These are phyloP conservation scores for Bothrops jararaca DNA, from an alignment of 2,113 vertebrate species.

Conservation along the genomic window DNA sequence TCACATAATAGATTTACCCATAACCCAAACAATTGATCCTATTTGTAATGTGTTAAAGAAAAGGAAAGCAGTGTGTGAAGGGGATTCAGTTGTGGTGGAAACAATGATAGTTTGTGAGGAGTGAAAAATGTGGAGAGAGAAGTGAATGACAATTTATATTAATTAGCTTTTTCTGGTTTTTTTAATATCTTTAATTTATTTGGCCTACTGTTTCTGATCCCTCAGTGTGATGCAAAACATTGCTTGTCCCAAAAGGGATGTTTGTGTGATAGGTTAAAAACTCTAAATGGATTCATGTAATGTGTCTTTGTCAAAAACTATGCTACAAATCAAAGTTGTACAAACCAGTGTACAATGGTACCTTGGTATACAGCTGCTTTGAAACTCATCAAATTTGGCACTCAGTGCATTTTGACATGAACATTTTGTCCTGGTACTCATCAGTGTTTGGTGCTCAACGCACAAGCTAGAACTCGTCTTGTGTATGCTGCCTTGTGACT, in stretches of 20 bases:
- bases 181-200: background rate
- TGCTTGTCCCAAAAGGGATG: background rate
- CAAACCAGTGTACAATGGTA: background rate
- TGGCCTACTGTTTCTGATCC: background rate
- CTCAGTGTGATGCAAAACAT: background rate
- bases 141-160: background rate
- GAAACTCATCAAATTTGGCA: background rate
- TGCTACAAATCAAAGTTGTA: background rate
- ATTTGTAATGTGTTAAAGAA: background rate
- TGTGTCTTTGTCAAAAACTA: background rate
- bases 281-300: background rate
- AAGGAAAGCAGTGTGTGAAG: background rate
- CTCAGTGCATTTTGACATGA: background rate
- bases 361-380: background rate
- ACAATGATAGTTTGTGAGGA: background rate
- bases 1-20: background rate
- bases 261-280: background rate
- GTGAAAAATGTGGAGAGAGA: background rate
- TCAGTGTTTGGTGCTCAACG: background rate
- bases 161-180: background rate
- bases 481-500: background rate
- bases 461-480: background rate
- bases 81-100: background rate
- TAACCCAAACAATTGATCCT: background rate
- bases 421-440: background rate